Evolutionary conservation across 1,140 invertebrate species (phyloP), one percentile per base, ranked within the genome.

Genomic region (Solenopsis invicta): DNA sequence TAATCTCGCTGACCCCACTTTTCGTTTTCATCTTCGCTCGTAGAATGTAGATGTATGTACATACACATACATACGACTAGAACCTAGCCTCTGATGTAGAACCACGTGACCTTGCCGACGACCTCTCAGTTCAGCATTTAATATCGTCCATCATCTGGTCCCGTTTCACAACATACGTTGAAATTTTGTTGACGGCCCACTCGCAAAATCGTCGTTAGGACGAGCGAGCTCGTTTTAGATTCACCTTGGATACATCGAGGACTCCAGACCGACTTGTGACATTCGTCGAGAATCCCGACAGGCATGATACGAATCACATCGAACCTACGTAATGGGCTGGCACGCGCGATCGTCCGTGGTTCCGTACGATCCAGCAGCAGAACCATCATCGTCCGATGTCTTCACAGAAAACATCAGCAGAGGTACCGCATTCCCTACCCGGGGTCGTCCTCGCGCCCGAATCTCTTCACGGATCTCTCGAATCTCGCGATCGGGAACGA

Each of bases 301-400:
- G 85, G 85, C 87, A 90, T 90, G 90, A 91, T 91, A 95, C 96
- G 97, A 95, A 92, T 91, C 62, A 97, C 96, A 92, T 96, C 96
- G 93, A 94, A 96, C 89, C 93, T 96, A 94, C 96, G 97, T 95
- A 97, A 96, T 92, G 96, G 97, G 91, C 94, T 97, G 87, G 92
- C 96, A 89, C 96, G 96, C 90, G 95, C 96, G 90, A 96, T 96
- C 90, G 90, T 97, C 24, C 96, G 96, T 94, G 96, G 96, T 95
- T 94, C 95, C 86, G 91, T 96, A 59, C 94, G 96, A 87, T 95
- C 93, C 69, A 97, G 96, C 93, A 89, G 96, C 87, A 96, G 96
- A 94, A 96, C 96, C 93, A 87, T 97, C 77, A 96, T 95, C 71
- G 96, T 96, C 85, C 96, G 97, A 93, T 96, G 96, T 93, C 93